A percentile compares a stretch with the other conserved stretches of the same genome.
These are phyloP conservation scores for Yasuhikotakia modesta DNA, from an alignment of 2,797 vertebrate species.

Conservation along the genomic window DNA sequence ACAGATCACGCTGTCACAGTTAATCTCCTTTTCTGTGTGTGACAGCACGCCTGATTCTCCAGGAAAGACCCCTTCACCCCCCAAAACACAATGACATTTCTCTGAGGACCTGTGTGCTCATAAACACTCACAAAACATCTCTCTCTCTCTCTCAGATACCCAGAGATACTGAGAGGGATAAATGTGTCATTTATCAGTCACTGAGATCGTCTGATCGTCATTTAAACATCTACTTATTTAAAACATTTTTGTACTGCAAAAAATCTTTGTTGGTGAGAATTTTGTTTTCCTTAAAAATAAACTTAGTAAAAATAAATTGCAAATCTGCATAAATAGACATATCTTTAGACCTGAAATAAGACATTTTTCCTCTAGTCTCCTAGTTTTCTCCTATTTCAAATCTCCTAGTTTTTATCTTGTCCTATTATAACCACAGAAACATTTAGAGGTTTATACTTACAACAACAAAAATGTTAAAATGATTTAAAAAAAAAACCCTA, in stretches of 20 bases:
- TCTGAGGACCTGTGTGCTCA: constrained; percentile 70
- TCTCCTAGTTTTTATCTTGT: no score
- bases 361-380: no score
- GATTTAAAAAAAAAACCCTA: neutral
- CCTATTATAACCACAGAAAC: neutral
- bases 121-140: constrained; percentile 34
- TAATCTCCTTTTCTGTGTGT: constrained; percentile 76
- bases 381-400: no score
- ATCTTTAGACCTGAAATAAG: no score
- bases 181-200: constrained; percentile 7
- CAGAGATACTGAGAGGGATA: constrained; percentile 19
- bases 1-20: constrained; percentile 86
- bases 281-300: no score
- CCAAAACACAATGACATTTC: constrained; percentile 80
- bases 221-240: neutral
- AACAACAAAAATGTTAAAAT: neutral
- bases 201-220: neutral
- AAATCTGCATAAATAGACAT: neutral
- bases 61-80: constrained; percentile 79
- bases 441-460: neutral
- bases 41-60: constrained; percentile 84
- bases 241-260: neutral
- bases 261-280: no score
- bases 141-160: constrained; percentile 17
- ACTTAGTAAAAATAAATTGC: neutral